phyloP scores from a whole-genome alignment of 2,113 vertebrate genomes.

The Colinus virginianus region DNA sequence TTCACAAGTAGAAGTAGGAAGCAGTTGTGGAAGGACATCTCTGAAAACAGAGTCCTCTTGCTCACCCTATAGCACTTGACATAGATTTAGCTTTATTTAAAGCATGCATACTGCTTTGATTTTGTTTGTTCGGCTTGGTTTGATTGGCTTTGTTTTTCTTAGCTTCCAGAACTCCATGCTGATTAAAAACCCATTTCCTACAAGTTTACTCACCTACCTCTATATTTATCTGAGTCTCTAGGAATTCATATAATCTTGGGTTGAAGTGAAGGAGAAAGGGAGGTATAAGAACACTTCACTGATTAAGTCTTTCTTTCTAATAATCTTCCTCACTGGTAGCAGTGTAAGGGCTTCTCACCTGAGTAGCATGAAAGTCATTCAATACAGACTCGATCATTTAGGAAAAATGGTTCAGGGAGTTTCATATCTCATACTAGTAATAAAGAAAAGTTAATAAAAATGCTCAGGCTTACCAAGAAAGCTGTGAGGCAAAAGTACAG shows the following conservation, averaged over 20 bases:
- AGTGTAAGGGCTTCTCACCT: neutral
- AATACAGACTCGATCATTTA: neutral
- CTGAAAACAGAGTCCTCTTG: neutral
- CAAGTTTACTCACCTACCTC: neutral
- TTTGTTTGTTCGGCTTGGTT: neutral
- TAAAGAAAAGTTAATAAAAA: neutral
- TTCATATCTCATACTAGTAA: neutral
- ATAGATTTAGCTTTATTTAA: neutral
- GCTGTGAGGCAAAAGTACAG: neutral
- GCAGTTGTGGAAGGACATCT: neutral
- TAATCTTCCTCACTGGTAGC: neutral
- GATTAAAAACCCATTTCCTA: neutral
- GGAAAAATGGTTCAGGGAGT: neutral
- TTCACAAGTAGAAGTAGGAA: neutral
- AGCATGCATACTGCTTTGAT: neutral
- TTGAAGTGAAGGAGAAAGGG: neutral
- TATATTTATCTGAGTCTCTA: neutral
- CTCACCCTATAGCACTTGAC: neutral
- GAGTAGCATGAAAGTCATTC: neutral
- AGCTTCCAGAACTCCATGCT: neutral
- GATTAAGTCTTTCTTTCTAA: neutral
- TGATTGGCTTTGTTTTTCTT: neutral
- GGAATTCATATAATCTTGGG: neutral
- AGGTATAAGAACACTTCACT: neutral
- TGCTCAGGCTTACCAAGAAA: neutral